Percentiles rank a stretch among this genome's conserved stretches.
These are phyloP conservation scores for Rachycentron canadum DNA, from an alignment of 2,797 vertebrate genomes.

Conservation along the genomic window DNA sequence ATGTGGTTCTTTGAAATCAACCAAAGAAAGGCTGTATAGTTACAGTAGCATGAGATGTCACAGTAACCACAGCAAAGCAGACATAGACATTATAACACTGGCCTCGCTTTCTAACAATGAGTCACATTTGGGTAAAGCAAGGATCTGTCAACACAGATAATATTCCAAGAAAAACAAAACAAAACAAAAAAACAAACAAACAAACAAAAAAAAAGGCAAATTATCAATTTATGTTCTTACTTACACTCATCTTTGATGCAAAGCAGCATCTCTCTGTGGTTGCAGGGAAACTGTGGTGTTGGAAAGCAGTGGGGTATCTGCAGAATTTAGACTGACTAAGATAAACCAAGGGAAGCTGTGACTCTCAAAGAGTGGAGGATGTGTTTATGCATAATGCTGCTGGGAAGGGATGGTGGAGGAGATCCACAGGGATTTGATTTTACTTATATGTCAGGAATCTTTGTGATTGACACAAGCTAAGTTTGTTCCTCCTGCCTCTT, in stretches of 20 bases:
- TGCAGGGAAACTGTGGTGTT: conserved; percentile 25
- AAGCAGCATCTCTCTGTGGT: conserved; percentile 40
- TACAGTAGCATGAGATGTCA: background rate
- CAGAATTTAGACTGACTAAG: conserved; percentile 53
- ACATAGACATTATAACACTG: background rate
- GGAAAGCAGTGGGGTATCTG: conserved; percentile 48
- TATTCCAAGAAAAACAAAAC: background rate
- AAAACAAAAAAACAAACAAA: background rate
- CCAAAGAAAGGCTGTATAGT: background rate
- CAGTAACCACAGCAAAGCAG: background rate
- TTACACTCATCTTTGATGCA: conserved; percentile 35
- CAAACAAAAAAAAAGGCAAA: conserved; percentile 2
- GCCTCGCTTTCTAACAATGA: background rate
- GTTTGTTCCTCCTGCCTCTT: conserved; percentile 59
- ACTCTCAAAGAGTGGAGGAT: conserved; percentile 59
- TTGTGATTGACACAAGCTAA: conserved; percentile 67
- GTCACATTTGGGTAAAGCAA: background rate
- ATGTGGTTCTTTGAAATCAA: background rate
- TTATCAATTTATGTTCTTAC: conserved; percentile 27
- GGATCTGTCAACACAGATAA: background rate
- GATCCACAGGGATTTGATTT: conserved; percentile 55
- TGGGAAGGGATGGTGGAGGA: conserved; percentile 24
- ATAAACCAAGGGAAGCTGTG: conserved; percentile 53
- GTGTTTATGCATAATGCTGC: conserved; percentile 66
- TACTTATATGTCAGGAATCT: conserved; percentile 64